Percentiles rank a stretch among this genome's conserved stretches.
These are phyloP conservation scores for Apaloderma vittatum DNA, from an alignment of 2,113 vertebrate genomes.

Conservation along the genomic window DNA sequence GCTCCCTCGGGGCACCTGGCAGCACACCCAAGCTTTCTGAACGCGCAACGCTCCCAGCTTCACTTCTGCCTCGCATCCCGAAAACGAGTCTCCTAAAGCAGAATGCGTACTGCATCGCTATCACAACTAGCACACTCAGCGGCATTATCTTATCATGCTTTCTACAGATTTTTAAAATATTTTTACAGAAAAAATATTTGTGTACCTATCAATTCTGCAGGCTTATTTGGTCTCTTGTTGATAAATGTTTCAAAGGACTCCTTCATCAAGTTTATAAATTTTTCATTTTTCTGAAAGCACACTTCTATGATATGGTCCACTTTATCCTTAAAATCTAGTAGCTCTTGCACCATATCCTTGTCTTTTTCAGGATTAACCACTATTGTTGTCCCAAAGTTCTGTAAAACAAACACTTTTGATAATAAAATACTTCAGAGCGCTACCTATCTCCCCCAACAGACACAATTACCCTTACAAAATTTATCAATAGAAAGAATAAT, in stretches of 20 bases:
- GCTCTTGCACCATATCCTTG: constrained; percentile 88
- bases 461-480: constrained; percentile 10
- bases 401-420: constrained; percentile 75
- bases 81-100: background rate
- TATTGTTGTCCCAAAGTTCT: constrained; percentile 86
- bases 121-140: constrained; percentile 46
- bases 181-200: constrained; percentile 42
- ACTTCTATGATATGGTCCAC: constrained; percentile 86
- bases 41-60: accelerated
- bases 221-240: constrained; percentile 88
- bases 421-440: constrained; percentile 57
- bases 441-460: constrained; percentile 62
- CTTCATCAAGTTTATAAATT: constrained; percentile 87
- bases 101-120: background rate
- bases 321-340: constrained; percentile 88
- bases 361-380: constrained; percentile 89
- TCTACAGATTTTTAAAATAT: constrained; percentile 17
- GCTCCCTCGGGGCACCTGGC: background rate
- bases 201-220: constrained; percentile 87
- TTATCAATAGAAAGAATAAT: background rate
- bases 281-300: constrained; percentile 88
- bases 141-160: constrained; percentile 41
- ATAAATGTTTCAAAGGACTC: constrained; percentile 88
- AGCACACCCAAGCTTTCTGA: background rate
- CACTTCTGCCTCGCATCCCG: background rate